Percentiles rank a stretch among this genome's conserved stretches.
phyloP scores from a whole-genome alignment of 2,797 vertebrate genomes.

The Dromococcyx pavoninus region DNA sequence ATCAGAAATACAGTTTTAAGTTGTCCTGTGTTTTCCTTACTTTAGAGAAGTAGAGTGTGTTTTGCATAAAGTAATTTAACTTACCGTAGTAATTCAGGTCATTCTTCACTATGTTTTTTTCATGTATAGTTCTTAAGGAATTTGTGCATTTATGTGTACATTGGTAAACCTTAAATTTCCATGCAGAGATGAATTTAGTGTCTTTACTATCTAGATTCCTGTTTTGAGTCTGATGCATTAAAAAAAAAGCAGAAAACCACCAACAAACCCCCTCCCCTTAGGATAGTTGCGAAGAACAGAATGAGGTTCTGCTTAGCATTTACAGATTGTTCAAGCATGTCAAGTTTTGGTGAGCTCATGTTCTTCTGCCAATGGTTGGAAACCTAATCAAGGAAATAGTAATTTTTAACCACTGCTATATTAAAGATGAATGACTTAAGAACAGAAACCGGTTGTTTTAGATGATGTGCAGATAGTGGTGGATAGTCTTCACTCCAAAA shows the following conservation, averaged over 20 bases:
- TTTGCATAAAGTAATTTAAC: neutral
- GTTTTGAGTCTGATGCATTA: neutral
- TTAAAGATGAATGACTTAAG: conserved; percentile 23
- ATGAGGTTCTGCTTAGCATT: neutral
- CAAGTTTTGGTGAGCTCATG: conserved; percentile 1
- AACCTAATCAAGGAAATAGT: conserved; percentile 40
- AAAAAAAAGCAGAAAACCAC: neutral
- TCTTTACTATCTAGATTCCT: neutral
- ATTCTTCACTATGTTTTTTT: neutral
- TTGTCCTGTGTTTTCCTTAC: neutral
- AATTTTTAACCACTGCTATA: conserved; percentile 11
- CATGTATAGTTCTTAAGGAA: neutral
- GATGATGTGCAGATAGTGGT: neutral
- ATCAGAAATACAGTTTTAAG: neutral
- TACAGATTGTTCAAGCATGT: conserved; percentile 12
- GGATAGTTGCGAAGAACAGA: neutral
- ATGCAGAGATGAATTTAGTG: neutral
- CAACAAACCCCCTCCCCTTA: neutral
- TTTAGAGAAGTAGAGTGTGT: neutral
- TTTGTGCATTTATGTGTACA: rapidly evolving
- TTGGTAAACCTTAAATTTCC: neutral
- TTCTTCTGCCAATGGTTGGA: conserved; percentile 28
- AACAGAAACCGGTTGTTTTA: conserved; percentile 33
- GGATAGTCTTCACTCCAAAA: neutral
- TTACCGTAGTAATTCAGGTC: neutral